phyloP scores from a whole-genome alignment of 2,888 invertebrate species.

The Lamellibrachia satsuma region DNA sequence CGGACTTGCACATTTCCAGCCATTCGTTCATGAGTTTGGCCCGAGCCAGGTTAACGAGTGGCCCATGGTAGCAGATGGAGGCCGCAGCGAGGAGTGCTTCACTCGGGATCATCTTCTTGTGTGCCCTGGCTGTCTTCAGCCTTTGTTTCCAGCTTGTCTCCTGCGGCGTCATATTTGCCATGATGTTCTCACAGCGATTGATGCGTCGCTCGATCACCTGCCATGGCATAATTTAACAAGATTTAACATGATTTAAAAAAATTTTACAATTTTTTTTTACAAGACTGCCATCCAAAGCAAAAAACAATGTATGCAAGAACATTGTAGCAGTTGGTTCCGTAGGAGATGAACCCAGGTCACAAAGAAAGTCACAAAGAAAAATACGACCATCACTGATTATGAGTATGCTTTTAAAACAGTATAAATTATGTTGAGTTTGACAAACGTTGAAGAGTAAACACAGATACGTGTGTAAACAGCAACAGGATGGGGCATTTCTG shows the following conservation, averaged over 20 bases:
- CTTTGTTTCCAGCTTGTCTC: constrained; percentile 60
- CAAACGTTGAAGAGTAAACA: too few relatives aligned
- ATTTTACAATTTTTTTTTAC: not conserved
- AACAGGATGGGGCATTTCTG: too few relatives aligned
- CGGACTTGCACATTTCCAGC: constrained; percentile 44
- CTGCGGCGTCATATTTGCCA: constrained; percentile 62
- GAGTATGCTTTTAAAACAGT: too few relatives aligned
- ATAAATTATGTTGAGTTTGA: too few relatives aligned
- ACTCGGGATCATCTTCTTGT: constrained; percentile 55
- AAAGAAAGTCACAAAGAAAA: too few relatives aligned
- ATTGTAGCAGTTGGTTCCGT: too few relatives aligned
- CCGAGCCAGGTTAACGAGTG: constrained; percentile 56
- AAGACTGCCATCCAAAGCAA: not conserved
- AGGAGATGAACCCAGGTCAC: too few relatives aligned
- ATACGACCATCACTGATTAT: too few relatives aligned
- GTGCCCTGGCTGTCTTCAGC: constrained; percentile 52
- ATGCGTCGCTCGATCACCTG: constrained; percentile 60
- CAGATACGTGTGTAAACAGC: too few relatives aligned
- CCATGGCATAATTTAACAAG: constrained; percentile 27
- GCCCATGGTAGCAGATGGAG: constrained; percentile 60
- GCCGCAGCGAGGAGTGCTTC: constrained; percentile 62
- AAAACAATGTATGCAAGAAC: too few relatives aligned
- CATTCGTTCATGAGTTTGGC: constrained; percentile 57
- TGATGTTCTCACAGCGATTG: constrained; percentile 55
- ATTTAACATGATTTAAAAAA: not conserved